A percentile compares a stretch with the other conserved stretches of the same genome.
Evolutionary conservation across 2,113 vertebrate genomes (phyloP).

Genomic region (Nibea albiflora): DNA sequence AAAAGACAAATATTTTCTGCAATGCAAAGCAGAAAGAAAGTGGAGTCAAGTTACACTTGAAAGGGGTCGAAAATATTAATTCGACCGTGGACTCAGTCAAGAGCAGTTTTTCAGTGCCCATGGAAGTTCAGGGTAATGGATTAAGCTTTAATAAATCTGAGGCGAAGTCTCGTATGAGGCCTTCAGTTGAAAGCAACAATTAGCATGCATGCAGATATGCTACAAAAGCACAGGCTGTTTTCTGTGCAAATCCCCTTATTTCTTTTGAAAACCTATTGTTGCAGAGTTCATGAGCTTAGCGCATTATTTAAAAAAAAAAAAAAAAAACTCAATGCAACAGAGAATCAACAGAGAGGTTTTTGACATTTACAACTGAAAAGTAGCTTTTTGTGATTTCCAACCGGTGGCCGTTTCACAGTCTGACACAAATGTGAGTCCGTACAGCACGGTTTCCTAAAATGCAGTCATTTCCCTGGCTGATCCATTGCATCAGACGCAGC

Average conservation of each 20-base stretch:
- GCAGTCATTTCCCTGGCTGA: slow-evolving; percentile 45
- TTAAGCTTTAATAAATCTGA: slow-evolving; percentile 13
- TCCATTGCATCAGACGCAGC: slow-evolving; percentile 52
- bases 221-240: neutral
- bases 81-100: slow-evolving; percentile 29
- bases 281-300: neutral
- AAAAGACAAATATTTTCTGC: slow-evolving; percentile 93
- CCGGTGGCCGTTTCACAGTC: neutral
- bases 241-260: neutral
- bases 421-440: slow-evolving; percentile 28
- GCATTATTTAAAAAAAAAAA: neutral
- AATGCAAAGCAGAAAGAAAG: slow-evolving; percentile 91
- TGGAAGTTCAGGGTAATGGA: slow-evolving; percentile 22
- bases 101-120: slow-evolving; percentile 26
- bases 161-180: neutral
- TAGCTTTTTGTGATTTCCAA: slow-evolving; percentile 22
- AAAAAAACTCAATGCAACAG: slow-evolving; percentile 1
- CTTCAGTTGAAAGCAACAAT: neutral
- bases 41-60: slow-evolving; percentile 81
- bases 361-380: slow-evolving; percentile 3
- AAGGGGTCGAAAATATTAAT: slow-evolving; percentile 78
- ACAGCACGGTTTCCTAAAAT: slow-evolving; percentile 46
- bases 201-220: neutral
- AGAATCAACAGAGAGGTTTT: slow-evolving; percentile 9
- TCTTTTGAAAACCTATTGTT: neutral